Evolutionary conservation across 2,888 invertebrate species (phyloP), one percentile per base, ranked within the genome.

Genomic region (Automeris io): DNA sequence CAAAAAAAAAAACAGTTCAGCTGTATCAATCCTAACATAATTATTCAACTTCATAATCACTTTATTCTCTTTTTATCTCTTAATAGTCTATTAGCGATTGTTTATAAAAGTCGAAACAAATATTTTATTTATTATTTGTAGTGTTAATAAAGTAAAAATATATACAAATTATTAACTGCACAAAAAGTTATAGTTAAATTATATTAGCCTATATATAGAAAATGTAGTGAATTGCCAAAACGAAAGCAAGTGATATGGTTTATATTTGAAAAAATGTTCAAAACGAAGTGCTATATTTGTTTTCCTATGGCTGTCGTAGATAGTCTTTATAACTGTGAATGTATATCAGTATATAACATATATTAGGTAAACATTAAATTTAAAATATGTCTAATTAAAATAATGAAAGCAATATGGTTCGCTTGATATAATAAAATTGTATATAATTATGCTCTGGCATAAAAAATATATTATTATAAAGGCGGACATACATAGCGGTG

Each of bases 331-430:
- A 26, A 26, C 26, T 12, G 11, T 40, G 32, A 36, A 33, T 36
- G 25, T 36, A 40, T 40, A 40, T 40, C 9, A 5, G 32, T 23
- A 22, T 29, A 32, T 29, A 29, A 29, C 13, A 29, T 29, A 16
- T 29, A 29, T 16, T 29, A 29, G 16, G 4, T n/a, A 29, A 29
- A 23, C 44, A 39, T 43, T 47, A 44, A 44, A 25, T 40, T 43
- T 38, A 48, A 38, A 35, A 41, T 19, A 46, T 41, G 44, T 40
- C 34, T 39, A 46, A 43, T 39, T 33, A 26, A 40, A 26, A 34
- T 33, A 39, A 25, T 39, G 29, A 59, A 73, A 81, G 77, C 78
- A 80, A 80, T 80, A 82, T 61, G 41, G 64, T 61, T 73, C 71
- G 81, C 81, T 80, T 77, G 65, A 59, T 65, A 54, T 46, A 41